These are phyloP conservation scores for Schrankia costaestrigalis DNA, from an alignment of 2,888 invertebrate species.

Conservation along the genomic window DNA sequence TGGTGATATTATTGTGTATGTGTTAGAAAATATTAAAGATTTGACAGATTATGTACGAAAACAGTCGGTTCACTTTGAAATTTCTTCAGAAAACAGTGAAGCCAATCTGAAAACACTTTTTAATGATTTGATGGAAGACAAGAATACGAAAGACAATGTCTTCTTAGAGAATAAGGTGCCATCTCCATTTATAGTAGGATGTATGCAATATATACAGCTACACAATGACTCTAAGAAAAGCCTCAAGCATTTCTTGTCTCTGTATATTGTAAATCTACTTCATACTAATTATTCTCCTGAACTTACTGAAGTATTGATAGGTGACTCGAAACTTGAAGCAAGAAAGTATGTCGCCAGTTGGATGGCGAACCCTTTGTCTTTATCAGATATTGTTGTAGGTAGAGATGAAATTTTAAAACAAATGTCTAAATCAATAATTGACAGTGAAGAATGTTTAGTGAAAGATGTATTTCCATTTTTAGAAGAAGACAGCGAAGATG, in stretches of 20 bases:
- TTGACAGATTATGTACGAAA: conserved; percentile 54
- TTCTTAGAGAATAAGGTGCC: conserved; percentile 66
- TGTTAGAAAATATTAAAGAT: conserved; percentile 54
- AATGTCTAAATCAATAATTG: conserved; percentile 66
- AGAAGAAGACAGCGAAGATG: conserved; percentile 41
- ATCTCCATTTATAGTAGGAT: conserved; percentile 67
- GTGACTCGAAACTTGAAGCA: conserved; percentile 68
- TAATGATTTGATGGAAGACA: conserved; percentile 61
- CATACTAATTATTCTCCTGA: conserved; percentile 81
- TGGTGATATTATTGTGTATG: conserved; percentile 60
- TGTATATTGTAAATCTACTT: conserved; percentile 77
- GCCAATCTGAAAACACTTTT: conserved; percentile 58
- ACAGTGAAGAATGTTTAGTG: conserved; percentile 46
- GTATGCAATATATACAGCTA: conserved; percentile 57
- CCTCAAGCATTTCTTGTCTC: conserved; percentile 62
- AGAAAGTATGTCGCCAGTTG: conserved; percentile 77
- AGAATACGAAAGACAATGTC: conserved; percentile 49
- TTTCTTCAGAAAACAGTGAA: conserved; percentile 53
- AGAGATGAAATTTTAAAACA: conserved; percentile 52
- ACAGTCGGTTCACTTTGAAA: conserved; percentile 62
- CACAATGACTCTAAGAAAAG: conserved; percentile 58
- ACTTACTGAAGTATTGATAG: conserved; percentile 70
- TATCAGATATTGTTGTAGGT: conserved; percentile 51
- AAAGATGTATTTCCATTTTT: conserved; percentile 54
- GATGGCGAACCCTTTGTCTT: conserved; percentile 51